Base-by-base conservation (phyloP, 2,888 invertebrate species). In the Drosophila acutilabella region DNA sequence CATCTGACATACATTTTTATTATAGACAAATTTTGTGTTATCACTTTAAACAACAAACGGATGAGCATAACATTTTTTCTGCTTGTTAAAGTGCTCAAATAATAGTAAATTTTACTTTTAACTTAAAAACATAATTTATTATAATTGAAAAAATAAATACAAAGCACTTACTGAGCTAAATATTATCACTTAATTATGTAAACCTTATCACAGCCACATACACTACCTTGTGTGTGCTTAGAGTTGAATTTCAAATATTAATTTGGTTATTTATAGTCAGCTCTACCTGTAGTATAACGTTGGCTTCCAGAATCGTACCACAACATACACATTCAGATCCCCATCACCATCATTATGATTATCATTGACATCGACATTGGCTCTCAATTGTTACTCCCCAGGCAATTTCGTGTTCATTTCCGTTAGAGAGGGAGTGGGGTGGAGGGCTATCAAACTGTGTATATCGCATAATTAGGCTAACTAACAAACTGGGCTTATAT, bases 401-500 rank as follows among this genome's bases (percentile, higher is more conserved):
- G 72, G 72, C 71, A 86, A 84, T 89, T 89, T 81, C 58, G 71
- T 69, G 64, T 74, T 76, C 74, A 76, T 73, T 81, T 89, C 85
- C 85, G 79, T 20, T 23, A 6, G 5, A 10, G 10, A 2, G n/a
- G 4, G 64, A 41, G 65, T 38, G 5, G 0, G 10, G 33, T n/a
- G n/a, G 10, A 5, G 36, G 54, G 42, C 76, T 80, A 82, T 88
- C 87, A 71, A 70, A 61, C 60, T 60, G 74, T 62, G 64, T 68
- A 70, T 83, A 83, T 87, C 78, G 74, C 75, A 81, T 85, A 85
- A 85, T 85, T 88, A 85, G 82, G 74, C 79, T 77, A 85, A 85
- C 88, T 85, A 88, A 89, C 88, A 81, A 88, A 71, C 81, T 71
- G 61, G 58, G 59, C 65, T 58, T 50, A 47, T 50, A 53, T 38